A percentile compares a stretch with the other conserved stretches of the same genome.
phyloP scores from a whole-genome alignment of 37 sponge, comb jelly and placozoan species.

The Spongia lamella region DNA sequence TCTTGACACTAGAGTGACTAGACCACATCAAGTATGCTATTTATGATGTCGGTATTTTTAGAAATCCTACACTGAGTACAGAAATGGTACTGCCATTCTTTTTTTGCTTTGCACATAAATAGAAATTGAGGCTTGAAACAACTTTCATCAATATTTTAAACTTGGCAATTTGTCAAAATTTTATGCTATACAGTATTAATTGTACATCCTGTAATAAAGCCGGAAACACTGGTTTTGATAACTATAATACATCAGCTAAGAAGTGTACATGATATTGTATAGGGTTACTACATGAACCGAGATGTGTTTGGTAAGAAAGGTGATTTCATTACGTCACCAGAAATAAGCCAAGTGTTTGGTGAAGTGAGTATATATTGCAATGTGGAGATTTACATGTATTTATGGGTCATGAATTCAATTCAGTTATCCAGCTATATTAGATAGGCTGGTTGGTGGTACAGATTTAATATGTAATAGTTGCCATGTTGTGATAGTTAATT shows the following conservation, averaged over 20 bases:
- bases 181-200: background rate
- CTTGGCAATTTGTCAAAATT: too few relatives aligned
- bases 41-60: too few relatives aligned
- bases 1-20: too few relatives aligned
- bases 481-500: constrained; percentile 60
- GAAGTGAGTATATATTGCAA: constrained; percentile 52
- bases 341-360: constrained; percentile 95
- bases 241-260: background rate
- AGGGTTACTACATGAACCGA: constrained; percentile 91
- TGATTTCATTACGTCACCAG: constrained; percentile 98
- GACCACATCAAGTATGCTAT: too few relatives aligned
- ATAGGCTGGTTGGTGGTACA: too few relatives aligned
- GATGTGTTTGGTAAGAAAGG: constrained; percentile 88
- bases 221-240: background rate
- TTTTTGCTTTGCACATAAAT: too few relatives aligned
- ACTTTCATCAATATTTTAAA: too few relatives aligned
- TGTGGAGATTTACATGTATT: background rate
- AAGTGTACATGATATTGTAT: background rate
- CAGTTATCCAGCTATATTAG: too few relatives aligned
- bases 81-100: too few relatives aligned
- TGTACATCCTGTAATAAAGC: background rate
- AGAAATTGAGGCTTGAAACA: too few relatives aligned
- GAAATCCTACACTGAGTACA: too few relatives aligned
- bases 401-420: background rate
- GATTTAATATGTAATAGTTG: background rate